Percentiles rank a stretch among this genome's conserved stretches.
Conservation (phyloP, 64 coral and sea anemone genomes). For the Anthopleura sola region DNA sequence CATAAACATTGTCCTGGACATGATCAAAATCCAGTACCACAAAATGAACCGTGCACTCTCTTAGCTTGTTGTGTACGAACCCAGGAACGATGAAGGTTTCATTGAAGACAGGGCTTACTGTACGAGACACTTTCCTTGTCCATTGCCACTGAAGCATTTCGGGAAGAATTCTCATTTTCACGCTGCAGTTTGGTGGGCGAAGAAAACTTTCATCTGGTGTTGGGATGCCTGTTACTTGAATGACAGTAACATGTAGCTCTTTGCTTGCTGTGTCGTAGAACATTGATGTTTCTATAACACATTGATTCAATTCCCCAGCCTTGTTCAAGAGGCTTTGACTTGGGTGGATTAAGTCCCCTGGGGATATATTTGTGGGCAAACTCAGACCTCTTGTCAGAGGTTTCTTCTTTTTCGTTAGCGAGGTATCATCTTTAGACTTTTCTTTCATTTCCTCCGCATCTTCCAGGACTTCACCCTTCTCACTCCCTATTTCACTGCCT, state of each 20-base stretch:
- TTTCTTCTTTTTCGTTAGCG: conserved; percentile 17
- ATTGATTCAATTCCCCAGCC: conserved; percentile 15
- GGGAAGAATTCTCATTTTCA: conserved; percentile 90
- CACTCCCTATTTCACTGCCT: neutral
- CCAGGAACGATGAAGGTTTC: conserved; percentile 90
- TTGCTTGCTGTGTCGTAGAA: conserved; percentile 82
- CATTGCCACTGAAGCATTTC: conserved; percentile 91
- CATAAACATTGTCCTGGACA: conserved; percentile 88
- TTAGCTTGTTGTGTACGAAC: conserved; percentile 86
- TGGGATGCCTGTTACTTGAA: conserved; percentile 76
- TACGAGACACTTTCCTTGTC: conserved; percentile 75
- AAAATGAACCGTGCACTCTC: conserved; percentile 88
- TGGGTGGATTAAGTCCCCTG: conserved; percentile 56
- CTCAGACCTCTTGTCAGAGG: conserved; percentile 55
- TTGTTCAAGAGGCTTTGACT: conserved; percentile 57
- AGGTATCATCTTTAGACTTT: conserved; percentile 1
- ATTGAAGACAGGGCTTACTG: conserved; percentile 74
- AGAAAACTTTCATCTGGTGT: conserved; percentile 84
- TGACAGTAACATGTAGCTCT: conserved; percentile 75
- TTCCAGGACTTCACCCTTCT: conserved; percentile 21
- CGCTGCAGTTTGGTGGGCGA: conserved; percentile 88
- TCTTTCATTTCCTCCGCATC: conserved; percentile 19
- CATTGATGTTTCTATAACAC: conserved; percentile 63
- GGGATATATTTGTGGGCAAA: conserved; percentile 34
- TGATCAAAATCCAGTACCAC: conserved; percentile 93